Base-by-base conservation (phyloP, 2,888 invertebrate genomes). In the Antheraea assamensis region DNA sequence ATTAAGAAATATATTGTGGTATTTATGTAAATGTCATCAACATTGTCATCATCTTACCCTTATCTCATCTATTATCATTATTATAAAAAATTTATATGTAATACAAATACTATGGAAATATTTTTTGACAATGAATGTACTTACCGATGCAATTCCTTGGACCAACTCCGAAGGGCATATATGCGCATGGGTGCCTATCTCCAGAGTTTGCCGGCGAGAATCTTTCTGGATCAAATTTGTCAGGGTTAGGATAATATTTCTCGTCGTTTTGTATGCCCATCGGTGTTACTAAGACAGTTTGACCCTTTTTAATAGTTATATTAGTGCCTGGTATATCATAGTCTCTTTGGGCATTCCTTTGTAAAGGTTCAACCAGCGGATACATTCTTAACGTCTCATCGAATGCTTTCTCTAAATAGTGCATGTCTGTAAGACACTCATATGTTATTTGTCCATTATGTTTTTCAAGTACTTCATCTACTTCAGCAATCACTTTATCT, bases 161-260 rank as follows among this genome's bases (percentile, higher is more conserved):
- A 17, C 93, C 93, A 42, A 85, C 82, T 70, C 93, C 93, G 76
- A 93, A 93, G 10, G 93, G 92, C 72, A 92, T 74, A 76, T 87
- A 93, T 3, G 88, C 88, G 76, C 88, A 90, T 0, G 87, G 78
- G 74, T 88, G 89, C 4, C 89, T 82, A 13, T 80, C 76, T 30
- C 81, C 82, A 58, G 79, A 83, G 30, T 86, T 87, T 70, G 89
- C 87, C 0, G 85, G 75, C 27, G 84, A 80, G 81, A 95, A 95
- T 75, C 93, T 84, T 61, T 95, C 92, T 3, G 95, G 95, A 77
- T 93, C 88, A 76, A 94, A 95, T 74, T 84, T 87, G 66, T 87
- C 81, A 15, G 95, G 94, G 19, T 95, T 81, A 0, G 89, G 85
- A 77, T 89, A 95, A 76, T 91, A 87, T 71, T 87, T 82, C 13